A percentile compares a stretch with the other conserved stretches of the same genome.
Evolutionary conservation across 2,113 vertebrate genomes (phyloP).

Genomic region (Myotis brandtii): DNA sequence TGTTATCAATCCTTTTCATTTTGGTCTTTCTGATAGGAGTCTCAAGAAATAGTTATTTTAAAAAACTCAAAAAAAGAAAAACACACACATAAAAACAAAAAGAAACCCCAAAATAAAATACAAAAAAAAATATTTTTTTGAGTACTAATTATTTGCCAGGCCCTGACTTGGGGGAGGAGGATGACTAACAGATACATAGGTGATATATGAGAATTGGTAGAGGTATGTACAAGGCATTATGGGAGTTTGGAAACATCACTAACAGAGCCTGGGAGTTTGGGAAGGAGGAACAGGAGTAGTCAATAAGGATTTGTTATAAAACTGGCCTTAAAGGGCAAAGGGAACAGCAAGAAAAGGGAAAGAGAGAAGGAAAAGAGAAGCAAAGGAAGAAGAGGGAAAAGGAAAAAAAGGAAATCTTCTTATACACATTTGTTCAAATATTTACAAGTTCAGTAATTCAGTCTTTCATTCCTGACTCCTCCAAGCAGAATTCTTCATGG

Average conservation of each 20-base stretch:
- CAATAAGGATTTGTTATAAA: not conserved
- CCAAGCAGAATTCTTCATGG: not conserved
- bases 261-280: not conserved
- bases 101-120: not conserved
- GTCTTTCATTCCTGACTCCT: not conserved
- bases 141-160: not conserved
- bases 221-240: not conserved
- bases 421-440: not conserved
- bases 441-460: not conserved
- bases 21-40: not conserved
- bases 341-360: not conserved
- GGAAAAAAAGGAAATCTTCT: not conserved
- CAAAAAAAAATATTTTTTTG: not conserved
- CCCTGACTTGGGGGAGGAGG: not conserved
- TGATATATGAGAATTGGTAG: not conserved
- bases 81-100: not conserved
- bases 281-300: not conserved
- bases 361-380: not conserved
- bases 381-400: not conserved
- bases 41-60: conserved; percentile 5
- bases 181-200: not conserved
- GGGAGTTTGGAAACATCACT: not conserved
- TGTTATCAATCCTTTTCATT: not conserved
- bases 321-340: not conserved
- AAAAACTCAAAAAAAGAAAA: not conserved